phyloP scores from a whole-genome alignment of 2,888 invertebrate species.

The Byasa hedistus region DNA sequence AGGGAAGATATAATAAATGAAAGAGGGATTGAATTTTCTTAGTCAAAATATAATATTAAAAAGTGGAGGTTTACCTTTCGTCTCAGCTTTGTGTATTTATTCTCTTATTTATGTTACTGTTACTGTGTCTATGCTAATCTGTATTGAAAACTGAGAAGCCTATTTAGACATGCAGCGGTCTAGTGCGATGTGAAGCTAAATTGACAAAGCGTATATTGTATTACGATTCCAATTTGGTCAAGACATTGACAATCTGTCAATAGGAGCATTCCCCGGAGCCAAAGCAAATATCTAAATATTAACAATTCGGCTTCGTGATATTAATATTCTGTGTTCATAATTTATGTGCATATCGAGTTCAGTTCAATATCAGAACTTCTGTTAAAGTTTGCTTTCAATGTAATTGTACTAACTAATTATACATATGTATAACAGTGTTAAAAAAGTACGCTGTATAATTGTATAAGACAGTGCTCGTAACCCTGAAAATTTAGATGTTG shows the following conservation, averaged over 20 bases:
- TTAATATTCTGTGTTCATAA: background rate
- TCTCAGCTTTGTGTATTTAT: no score
- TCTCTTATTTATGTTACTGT: no score
- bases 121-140: no score
- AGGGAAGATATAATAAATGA: background rate
- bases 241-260: conserved; percentile 1
- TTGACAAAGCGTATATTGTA: background rate
- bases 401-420: background rate
- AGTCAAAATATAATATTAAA: no score
- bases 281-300: background rate
- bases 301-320: background rate
- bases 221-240: background rate
- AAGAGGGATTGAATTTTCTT: background rate
- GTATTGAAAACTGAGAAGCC: background rate
- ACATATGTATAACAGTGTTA: background rate
- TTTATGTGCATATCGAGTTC: conserved; percentile 2
- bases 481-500: no score
- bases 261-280: background rate
- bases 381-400: background rate
- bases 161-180: background rate
- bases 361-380: background rate
- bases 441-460: no score
- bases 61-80: no score
- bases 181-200: background rate
- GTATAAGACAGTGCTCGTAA: no score